phyloP scores from a whole-genome alignment of 2,797 vertebrate genomes.

The Notolabrus celidotus region DNA sequence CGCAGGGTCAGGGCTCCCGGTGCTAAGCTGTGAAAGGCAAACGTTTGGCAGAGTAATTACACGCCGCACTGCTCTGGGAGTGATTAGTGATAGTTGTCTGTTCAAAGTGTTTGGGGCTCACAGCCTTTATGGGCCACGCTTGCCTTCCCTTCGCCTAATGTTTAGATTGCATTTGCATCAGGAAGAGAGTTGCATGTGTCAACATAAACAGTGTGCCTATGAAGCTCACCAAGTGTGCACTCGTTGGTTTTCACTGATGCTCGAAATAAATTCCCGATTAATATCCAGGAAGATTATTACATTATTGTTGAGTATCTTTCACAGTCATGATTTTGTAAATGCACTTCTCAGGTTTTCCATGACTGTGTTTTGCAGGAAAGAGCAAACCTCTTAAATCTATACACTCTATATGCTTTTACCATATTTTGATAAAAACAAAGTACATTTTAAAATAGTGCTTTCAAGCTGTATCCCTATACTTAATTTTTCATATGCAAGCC shows the following conservation, averaged over 20 bases:
- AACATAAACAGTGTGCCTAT: slow-evolving; percentile 73
- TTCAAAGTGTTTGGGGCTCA: slow-evolving; percentile 84
- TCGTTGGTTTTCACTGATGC: slow-evolving; percentile 41
- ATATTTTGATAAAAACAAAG: background rate
- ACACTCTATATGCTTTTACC: background rate
- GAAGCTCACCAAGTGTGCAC: slow-evolving; percentile 45
- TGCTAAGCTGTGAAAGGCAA: slow-evolving; percentile 88
- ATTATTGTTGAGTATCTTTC: slow-evolving; percentile 20
- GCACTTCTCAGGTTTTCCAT: background rate
- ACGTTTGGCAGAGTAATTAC: slow-evolving; percentile 88
- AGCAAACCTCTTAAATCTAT: background rate
- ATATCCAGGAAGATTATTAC: slow-evolving; percentile 16
- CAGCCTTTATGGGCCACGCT: slow-evolving; percentile 82
- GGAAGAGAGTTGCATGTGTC: slow-evolving; percentile 78
- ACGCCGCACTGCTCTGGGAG: slow-evolving; percentile 86
- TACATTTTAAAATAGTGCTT: no score
- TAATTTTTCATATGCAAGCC: slow-evolving; percentile 2
- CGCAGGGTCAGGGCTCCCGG: slow-evolving; percentile 83
- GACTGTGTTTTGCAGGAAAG: background rate
- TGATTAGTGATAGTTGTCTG: slow-evolving; percentile 88
- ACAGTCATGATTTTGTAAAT: slow-evolving; percentile 11
- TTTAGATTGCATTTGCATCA: slow-evolving; percentile 85
- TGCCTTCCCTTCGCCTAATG: slow-evolving; percentile 80
- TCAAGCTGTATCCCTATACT: background rate
- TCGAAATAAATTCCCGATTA: slow-evolving; percentile 29